Percentiles rank a stretch among this genome's conserved stretches.
These are phyloP conservation scores for Turnix velox DNA, from an alignment of 2,113 vertebrate genomes.

Conservation along the genomic window DNA sequence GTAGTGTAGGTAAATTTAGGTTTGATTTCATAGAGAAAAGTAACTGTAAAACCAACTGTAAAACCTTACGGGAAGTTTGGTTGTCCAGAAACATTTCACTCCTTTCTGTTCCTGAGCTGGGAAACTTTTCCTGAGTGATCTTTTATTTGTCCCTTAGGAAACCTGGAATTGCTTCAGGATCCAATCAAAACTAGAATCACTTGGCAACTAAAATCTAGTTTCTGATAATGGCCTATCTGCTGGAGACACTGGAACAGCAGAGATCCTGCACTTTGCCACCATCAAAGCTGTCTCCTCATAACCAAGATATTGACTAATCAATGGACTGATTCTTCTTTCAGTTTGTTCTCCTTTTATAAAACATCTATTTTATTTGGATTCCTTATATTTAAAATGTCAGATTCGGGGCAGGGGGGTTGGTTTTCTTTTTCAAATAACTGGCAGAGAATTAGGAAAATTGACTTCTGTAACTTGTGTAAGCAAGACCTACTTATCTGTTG, in stretches of 20 bases:
- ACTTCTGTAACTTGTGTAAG: neutral
- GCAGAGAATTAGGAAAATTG: neutral
- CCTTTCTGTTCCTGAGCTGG: neutral
- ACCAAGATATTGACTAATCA: neutral
- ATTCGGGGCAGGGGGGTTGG: rapidly evolving
- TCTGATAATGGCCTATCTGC: neutral
- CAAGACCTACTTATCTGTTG: neutral
- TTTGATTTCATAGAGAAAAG: neutral
- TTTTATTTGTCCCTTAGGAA: neutral
- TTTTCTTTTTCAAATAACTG: neutral
- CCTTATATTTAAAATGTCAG: neutral
- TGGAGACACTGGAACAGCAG: neutral
- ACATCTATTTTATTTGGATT: neutral
- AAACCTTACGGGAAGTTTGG: neutral
- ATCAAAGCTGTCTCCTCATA: neutral
- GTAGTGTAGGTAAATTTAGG: neutral
- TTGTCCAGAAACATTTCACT: neutral
- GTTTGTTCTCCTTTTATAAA: neutral
- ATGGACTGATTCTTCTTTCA: neutral
- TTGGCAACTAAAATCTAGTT: neutral
- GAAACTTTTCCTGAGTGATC: neutral
- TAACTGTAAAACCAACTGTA: no score
- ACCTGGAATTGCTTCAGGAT: neutral
- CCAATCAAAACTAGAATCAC: neutral
- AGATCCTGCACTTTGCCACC: neutral